Evolutionary conservation across 2,888 invertebrate species (phyloP).

Genomic region (Abrostola tripartita): DNA sequence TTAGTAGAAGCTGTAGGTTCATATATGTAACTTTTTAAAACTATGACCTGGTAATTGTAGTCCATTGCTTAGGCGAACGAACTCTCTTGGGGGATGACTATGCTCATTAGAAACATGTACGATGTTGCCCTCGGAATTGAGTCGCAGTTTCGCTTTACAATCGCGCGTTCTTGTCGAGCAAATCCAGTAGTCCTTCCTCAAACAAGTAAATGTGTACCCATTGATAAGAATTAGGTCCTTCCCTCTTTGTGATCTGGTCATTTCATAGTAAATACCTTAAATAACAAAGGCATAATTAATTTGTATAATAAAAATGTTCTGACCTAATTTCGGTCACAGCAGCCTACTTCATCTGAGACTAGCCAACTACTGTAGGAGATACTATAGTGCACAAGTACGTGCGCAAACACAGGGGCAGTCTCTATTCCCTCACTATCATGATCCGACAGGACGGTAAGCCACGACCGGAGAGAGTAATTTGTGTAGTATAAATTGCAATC

Average conservation of each 20-base stretch:
- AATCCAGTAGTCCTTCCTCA: constrained; percentile 43
- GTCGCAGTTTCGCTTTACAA: constrained; percentile 65
- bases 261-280: constrained; percentile 42
- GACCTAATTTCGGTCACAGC: too few species aligned
- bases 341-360: too few species aligned
- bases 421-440: too few species aligned
- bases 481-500: too few species aligned
- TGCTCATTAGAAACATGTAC: constrained; percentile 8
- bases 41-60: neutral
- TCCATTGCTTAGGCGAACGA: neutral
- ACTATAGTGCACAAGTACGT: too few species aligned
- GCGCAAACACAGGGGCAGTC: too few species aligned
- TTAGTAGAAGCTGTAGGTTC: too few species aligned
- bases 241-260: constrained; percentile 55
- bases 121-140: constrained; percentile 29
- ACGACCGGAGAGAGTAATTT: too few species aligned
- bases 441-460: too few species aligned
- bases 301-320: too few species aligned
- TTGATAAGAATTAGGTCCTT: constrained; percentile 50
- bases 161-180: constrained; percentile 50
- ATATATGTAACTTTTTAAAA: neutral
- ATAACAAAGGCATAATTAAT: neutral
- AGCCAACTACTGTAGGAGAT: too few species aligned
- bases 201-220: constrained; percentile 51
- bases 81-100: constrained; percentile 7